These are phyloP conservation scores for Mycetomoellerius zeteki DNA, from an alignment of 1,140 invertebrate species.

Conservation along the genomic window DNA sequence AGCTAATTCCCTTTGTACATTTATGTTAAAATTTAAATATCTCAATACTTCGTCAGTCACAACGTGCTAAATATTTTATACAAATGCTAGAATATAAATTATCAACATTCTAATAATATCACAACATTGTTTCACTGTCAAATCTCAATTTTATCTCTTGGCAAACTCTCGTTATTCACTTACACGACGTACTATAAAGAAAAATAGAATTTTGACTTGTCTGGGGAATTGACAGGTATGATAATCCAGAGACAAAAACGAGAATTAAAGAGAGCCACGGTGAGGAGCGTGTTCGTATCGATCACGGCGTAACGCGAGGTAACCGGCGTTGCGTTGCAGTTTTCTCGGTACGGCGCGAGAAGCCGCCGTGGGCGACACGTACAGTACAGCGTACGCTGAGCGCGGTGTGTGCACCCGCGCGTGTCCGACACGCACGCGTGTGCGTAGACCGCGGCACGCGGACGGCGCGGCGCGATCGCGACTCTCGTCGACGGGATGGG, in stretches of 20 bases:
- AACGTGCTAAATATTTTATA: conserved; percentile 18
- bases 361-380: conserved; percentile 29
- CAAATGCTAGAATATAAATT: not conserved
- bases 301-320: conserved; percentile 27
- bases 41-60: not conserved
- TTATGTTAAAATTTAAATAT: not conserved
- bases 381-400: too few relatives aligned
- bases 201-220: not conserved
- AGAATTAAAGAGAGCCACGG: not conserved
- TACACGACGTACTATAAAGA: not conserved
- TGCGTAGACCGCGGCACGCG: conserved; percentile 1
- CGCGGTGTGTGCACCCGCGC: conserved; percentile 28
- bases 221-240: not conserved
- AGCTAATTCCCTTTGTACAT: too few relatives aligned
- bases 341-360: conserved; percentile 8
- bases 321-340: conserved; percentile 15
- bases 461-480: not conserved
- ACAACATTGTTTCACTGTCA: not conserved
- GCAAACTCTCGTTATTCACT: not conserved
- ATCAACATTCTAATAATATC: not conserved
- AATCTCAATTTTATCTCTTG: not conserved
- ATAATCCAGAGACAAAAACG: not conserved
- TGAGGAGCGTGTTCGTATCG: conserved; percentile 29
- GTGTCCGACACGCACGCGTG: conserved; percentile 59
- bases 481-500: conserved; percentile 39